phyloP scores from a whole-genome alignment of 2,888 invertebrate species.

The Agriopis leucophaearia region DNA sequence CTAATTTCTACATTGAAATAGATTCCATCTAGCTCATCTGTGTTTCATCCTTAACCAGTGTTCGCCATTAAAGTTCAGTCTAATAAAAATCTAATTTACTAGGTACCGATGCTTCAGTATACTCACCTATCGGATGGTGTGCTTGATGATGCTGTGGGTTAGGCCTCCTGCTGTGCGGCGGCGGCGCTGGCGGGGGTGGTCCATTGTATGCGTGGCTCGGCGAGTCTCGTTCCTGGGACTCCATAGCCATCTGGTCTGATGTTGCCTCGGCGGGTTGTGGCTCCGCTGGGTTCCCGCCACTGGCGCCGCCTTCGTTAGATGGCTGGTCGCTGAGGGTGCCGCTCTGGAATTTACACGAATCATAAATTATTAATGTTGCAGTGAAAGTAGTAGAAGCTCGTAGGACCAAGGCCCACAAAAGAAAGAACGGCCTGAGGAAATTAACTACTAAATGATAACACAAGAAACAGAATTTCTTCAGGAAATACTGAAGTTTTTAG shows the following conservation, averaged over 20 bases:
- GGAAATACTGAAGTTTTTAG: too few relatives aligned
- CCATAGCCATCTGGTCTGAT: constrained; percentile 90
- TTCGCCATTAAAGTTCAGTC: too few relatives aligned
- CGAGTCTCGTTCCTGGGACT: constrained; percentile 88
- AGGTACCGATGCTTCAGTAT: not conserved
- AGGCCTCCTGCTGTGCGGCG: constrained; percentile 91
- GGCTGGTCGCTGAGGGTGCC: constrained; percentile 77
- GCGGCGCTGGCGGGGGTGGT: constrained; percentile 86
- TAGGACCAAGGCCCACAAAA: too few relatives aligned
- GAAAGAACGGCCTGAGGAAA: too few relatives aligned
- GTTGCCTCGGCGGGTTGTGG: constrained; percentile 80
- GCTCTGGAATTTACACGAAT: constrained; percentile 63
- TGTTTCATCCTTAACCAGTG: too few relatives aligned
- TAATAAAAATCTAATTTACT: too few relatives aligned
- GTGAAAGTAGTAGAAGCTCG: too few relatives aligned
- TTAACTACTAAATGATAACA: too few relatives aligned
- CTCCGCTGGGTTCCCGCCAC: constrained; percentile 85
- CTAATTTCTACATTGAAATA: too few relatives aligned
- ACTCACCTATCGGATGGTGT: constrained; percentile 78
- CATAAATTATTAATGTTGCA: too few relatives aligned
- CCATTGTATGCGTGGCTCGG: constrained; percentile 83
- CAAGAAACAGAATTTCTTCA: too few relatives aligned
- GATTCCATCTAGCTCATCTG: too few relatives aligned
- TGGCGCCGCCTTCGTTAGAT: constrained; percentile 83
- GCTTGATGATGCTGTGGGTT: constrained; percentile 89